Evolutionary conservation across 1,140 invertebrate genomes (phyloP), one percentile per base, ranked within the genome.

Genomic region (Temnothorax nylanderi): DNA sequence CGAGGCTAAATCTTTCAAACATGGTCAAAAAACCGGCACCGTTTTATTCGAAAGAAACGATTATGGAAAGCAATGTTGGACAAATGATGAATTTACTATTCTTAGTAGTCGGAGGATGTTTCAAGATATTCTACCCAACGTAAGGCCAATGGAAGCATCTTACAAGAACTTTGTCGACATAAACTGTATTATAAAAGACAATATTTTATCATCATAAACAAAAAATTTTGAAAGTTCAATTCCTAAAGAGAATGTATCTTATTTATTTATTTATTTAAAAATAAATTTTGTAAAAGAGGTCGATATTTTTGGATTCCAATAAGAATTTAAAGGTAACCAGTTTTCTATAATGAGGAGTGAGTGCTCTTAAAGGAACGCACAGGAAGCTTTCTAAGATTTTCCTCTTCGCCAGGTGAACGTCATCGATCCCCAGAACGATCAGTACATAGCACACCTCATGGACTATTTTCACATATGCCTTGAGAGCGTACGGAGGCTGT

Each of bases 401-500:
- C 2, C 54, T 6, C 13, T 58, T 26, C 16, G 11, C 3, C 74
- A 94, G 94, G 87, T 91, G 49, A 91, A 92, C 77, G 82, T 89
- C 34, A 84, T 92, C 60, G 89, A 93, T 87, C 84, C 85, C 64
- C 82, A 92, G 67, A 92, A 92, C 75, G 93, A 94, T 76, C 87
- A 91, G 47, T 94, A 93, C 76, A 92, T 94, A 72, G 91, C 89
- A 0, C 67, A 93, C 44, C 65, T 94, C 47, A 91, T 97, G 74
- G 95, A 94, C 85, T 97, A 96, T 91, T 96, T 96, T 88, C 91
- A 95, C 18, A 91, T 94, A 87, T 95, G 96, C 37, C 91, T 96
- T 41, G 93, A 95, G 78, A 90, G 91, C 32, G 94, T 96, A 6
- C 88, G 95, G 54, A 94, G 92, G 26, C 89, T 94, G 49, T 93